Conservation (phyloP, 2,113 vertebrate genomes). For the Thryonomys swinderianus region DNA sequence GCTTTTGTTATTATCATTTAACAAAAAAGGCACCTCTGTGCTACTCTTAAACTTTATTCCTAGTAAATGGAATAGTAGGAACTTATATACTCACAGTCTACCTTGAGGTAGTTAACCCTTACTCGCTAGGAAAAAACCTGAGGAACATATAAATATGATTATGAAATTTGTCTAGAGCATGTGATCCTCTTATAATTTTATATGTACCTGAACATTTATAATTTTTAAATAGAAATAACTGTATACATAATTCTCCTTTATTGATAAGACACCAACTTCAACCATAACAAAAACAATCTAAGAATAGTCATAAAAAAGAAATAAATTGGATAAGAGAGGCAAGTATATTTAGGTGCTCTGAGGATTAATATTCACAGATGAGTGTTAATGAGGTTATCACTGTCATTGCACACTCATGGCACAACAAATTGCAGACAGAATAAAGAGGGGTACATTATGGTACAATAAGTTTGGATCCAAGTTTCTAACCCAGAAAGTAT, state of each 20-base stretch:
- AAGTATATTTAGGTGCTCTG: neutral
- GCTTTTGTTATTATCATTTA: neutral
- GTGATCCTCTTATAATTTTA: neutral
- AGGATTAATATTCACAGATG: neutral
- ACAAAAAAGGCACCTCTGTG: neutral
- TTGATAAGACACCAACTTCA: neutral
- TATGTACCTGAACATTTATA: neutral
- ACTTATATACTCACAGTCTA: neutral
- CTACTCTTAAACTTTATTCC: neutral
- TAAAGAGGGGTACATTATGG: neutral
- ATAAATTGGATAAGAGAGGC: neutral
- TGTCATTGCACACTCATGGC: neutral
- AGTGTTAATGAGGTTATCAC: neutral
- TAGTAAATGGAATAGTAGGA: neutral
- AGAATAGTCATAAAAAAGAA: neutral
- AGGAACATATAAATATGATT: neutral
- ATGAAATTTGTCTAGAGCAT: neutral
- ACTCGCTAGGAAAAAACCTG: slow-evolving; percentile 8
- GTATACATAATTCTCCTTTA: neutral
- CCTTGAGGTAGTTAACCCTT: neutral
- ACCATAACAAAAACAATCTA: neutral
- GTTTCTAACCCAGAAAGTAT: neutral
- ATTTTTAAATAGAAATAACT: neutral
- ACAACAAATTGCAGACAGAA: neutral
- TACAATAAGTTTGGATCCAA: neutral